Evolutionary conservation across 1,140 invertebrate species (phyloP).

Genomic region (Macrobrachium rosenbergii): DNA sequence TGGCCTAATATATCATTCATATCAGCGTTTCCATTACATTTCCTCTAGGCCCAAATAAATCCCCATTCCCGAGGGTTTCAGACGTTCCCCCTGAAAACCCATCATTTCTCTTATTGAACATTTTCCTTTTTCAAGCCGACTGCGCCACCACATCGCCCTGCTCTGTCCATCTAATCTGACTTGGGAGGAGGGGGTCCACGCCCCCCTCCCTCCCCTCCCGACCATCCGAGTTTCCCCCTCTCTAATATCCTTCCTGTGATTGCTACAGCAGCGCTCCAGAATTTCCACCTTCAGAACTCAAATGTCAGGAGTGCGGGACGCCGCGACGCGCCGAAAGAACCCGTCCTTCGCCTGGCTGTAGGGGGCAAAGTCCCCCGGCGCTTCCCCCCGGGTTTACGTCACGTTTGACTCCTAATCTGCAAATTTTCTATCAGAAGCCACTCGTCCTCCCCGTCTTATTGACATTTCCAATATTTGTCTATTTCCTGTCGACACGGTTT

Average conservation of each 20-base stretch:
- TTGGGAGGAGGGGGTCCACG: constrained; percentile 55
- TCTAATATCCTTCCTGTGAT: constrained; percentile 66
- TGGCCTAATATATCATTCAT: constrained; percentile 63
- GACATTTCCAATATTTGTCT: constrained; percentile 67
- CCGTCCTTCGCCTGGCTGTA: constrained; percentile 13
- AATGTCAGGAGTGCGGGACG: constrained; percentile 49
- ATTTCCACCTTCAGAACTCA: constrained; percentile 62
- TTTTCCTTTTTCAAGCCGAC: constrained; percentile 63
- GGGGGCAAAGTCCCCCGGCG: constrained; percentile 34
- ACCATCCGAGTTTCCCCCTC: constrained; percentile 58
- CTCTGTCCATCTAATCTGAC: constrained; percentile 65
- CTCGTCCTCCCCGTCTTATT: constrained; percentile 67
- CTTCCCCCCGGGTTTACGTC: constrained; percentile 41
- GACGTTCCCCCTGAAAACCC: constrained; percentile 38
- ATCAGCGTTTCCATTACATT: constrained; percentile 63
- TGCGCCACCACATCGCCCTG: constrained; percentile 63
- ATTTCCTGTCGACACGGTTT: constrained; percentile 67
- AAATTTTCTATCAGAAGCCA: constrained; percentile 67
- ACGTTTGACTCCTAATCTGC: constrained; percentile 66
- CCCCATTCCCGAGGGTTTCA: constrained; percentile 49
- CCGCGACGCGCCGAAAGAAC: constrained; percentile 26
- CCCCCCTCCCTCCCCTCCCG: constrained; percentile 15
- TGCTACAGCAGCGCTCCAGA: constrained; percentile 65
- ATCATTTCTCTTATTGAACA: constrained; percentile 64
- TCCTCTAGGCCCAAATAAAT: constrained; percentile 63